phyloP scores from a whole-genome alignment of 2,113 vertebrate genomes.

The Cariama cristata region DNA sequence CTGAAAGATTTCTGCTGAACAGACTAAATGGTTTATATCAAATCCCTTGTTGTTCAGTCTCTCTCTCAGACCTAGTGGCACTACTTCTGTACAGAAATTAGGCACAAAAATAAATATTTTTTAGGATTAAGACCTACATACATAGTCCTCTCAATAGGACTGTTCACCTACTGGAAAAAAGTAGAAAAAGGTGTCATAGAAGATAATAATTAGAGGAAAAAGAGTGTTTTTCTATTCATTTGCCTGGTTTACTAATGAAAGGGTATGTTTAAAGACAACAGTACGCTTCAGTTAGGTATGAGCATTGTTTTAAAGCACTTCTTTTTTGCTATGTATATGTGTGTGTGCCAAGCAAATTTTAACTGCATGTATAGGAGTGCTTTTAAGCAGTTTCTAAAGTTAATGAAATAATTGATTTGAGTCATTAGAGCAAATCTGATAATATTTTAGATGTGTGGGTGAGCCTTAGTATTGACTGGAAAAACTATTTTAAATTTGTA shows the following conservation, averaged over 20 bases:
- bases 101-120: not conserved
- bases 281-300: not conserved
- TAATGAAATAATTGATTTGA: not conserved
- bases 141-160: not conserved
- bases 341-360: not conserved
- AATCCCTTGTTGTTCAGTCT: not conserved
- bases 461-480: not conserved
- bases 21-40: not conserved
- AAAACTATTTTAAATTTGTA: not conserved
- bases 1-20: not conserved
- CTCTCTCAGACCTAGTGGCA: not conserved
- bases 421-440: not conserved
- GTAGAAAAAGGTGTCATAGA: not conserved
- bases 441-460: not conserved
- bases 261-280: not conserved
- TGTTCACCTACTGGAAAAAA: not conserved
- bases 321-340: not conserved
- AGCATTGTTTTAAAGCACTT: not conserved
- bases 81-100: not conserved
- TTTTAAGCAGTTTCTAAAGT: not conserved
- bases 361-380: not conserved
- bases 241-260: not conserved
- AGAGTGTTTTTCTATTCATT: not conserved
- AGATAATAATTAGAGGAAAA: not conserved
- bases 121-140: not conserved